phyloP scores from a whole-genome alignment of 2,113 vertebrate genomes.

The human region GRCh38 chr5:175068501-175069000 shows the following conservation, averaged over 20 bases:
- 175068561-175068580: neutral
- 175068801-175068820: neutral
- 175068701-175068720: neutral
- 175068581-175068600: neutral
- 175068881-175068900: no score
- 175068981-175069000: no score
- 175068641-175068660: neutral
- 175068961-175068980: no score
- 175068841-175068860: neutral
- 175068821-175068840: neutral
- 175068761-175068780: neutral
- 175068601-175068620: neutral
- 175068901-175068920: neutral
- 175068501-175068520: rapidly evolving
- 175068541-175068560: no score
- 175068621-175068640: neutral
- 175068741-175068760: neutral
- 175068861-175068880: neutral
- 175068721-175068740: neutral
- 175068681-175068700: neutral
- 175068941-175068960: rapidly evolving
- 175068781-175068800: neutral
- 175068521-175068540: neutral
- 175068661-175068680: neutral
- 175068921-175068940: neutral